Evolutionary conservation across 2,797 vertebrate genomes (phyloP).

Genomic region (Lepilemur septentrionalis): DNA sequence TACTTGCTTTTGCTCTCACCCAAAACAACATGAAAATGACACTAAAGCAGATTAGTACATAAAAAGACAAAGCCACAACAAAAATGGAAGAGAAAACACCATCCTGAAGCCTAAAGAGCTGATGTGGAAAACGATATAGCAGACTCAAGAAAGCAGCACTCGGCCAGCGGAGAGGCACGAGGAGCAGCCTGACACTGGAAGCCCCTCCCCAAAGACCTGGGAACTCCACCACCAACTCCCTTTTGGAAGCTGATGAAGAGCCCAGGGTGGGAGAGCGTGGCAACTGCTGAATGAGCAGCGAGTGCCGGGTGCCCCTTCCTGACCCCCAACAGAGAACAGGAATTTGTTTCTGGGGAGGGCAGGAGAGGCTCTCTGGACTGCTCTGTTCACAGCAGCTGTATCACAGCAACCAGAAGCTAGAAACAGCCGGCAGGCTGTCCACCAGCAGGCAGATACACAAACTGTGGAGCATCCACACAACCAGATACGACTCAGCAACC

Average conservation of each 20-base stretch:
- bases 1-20: background rate
- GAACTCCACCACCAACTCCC: background rate
- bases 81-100: background rate
- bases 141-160: background rate
- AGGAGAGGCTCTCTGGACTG: background rate
- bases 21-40: background rate
- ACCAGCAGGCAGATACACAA: background rate
- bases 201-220: background rate
- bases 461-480: background rate
- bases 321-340: background rate
- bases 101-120: background rate
- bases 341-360: background rate
- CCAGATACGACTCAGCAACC: background rate
- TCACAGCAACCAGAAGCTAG: background rate
- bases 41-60: background rate
- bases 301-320: background rate
- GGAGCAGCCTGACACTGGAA: background rate
- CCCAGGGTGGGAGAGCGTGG: background rate
- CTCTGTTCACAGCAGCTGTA: background rate
- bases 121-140: background rate
- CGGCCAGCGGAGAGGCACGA: background rate
- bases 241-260: background rate
- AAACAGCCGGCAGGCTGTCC: background rate
- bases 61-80: slow-evolving; percentile 8
- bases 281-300: background rate